Evolutionary conservation across 1,140 invertebrate species (phyloP).

Genomic region (Leptopilina boulardi): DNA sequence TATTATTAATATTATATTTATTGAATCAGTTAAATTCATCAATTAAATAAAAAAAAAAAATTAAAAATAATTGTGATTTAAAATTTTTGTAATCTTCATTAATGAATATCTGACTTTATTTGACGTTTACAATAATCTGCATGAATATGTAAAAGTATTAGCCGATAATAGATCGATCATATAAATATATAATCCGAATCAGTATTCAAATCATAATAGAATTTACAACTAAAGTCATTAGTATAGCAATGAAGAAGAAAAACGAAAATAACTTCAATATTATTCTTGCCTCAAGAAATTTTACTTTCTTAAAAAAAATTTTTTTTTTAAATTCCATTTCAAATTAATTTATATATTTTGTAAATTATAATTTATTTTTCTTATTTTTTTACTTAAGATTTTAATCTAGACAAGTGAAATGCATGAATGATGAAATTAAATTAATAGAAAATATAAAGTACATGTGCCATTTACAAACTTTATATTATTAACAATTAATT

Average conservation of each 20-base stretch:
- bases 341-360: background rate
- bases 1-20: no score
- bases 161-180: constrained; percentile 25
- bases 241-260: background rate
- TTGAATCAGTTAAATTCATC: no score
- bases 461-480: constrained; percentile 6
- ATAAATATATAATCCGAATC: background rate
- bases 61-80: no score
- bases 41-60: no score
- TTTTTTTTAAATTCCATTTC: background rate
- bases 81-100: background rate
- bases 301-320: background rate
- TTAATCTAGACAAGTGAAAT: background rate
- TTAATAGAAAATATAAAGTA: background rate
- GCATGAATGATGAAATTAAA: background rate
- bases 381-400: background rate
- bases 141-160: constrained; percentile 18
- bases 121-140: constrained; percentile 8
- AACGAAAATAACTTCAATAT: background rate
- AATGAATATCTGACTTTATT: background rate
- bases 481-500: constrained; percentile 8
- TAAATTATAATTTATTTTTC: background rate
- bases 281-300: background rate
- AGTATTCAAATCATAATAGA: constrained; percentile 3
- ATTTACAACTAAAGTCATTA: background rate